Conservation (phyloP, 2,797 vertebrate species). For the Anisognathus igniventris region DNA sequence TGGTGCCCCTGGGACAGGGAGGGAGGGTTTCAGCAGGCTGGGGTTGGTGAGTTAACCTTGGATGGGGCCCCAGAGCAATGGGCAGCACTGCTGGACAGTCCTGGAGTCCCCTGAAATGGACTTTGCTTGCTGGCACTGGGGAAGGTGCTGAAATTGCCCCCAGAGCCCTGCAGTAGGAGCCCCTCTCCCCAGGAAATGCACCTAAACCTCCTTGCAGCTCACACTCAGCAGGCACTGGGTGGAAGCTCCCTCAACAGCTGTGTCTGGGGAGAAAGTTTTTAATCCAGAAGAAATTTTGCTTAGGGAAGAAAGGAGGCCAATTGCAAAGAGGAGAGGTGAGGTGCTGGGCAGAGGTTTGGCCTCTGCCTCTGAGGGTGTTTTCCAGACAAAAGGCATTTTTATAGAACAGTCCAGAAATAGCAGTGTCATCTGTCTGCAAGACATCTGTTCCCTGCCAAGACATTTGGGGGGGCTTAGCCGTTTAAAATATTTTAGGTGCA, state of each 20-base stretch:
- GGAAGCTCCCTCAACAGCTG: not conserved
- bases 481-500: not conserved
- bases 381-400: not conserved
- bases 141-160: not conserved
- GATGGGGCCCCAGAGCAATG: not conserved
- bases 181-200: not conserved
- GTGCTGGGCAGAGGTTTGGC: not conserved
- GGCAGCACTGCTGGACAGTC: rapidly evolving
- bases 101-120: not conserved
- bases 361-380: not conserved
- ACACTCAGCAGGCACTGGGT: rapidly evolving
- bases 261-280: not conserved
- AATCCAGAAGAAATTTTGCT: not conserved
- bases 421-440: not conserved
- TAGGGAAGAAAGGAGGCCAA: not conserved
- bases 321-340: not conserved
- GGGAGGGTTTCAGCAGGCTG: rapidly evolving
- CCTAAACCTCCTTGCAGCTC: not conserved
- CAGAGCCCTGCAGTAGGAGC: not conserved
- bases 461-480: not conserved
- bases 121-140: not conserved
- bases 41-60: not conserved
- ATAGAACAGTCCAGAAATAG: not conserved
- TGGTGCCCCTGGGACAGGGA: not conserved
- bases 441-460: not conserved